phyloP scores from a whole-genome alignment of 30 jellyfish, hydroid and myxozoan species.

The Pelagia noctiluca region DNA sequence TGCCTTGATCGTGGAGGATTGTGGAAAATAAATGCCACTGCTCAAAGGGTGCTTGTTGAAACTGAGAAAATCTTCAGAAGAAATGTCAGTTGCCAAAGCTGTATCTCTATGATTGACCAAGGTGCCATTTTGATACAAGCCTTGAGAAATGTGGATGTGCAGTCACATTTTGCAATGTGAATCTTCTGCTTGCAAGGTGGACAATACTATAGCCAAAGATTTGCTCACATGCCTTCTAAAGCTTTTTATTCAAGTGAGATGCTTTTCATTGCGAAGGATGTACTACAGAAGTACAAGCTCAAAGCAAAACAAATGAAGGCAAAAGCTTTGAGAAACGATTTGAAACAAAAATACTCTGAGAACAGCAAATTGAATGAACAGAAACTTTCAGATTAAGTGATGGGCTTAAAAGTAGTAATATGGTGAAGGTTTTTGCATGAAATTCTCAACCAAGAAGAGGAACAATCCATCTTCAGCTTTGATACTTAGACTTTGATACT shows the following conservation, averaged over 20 bases:
- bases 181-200: conserved; percentile 35
- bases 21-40: conserved; percentile 26
- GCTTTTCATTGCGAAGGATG: conserved; percentile 53
- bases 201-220: conserved; percentile 33
- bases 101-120: conserved; percentile 16
- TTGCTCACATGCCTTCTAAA: conserved; percentile 25
- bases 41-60: conserved; percentile 12
- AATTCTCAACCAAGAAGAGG: too few relatives aligned
- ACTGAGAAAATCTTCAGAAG: conserved; percentile 24
- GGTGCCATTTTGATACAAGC: conserved; percentile 23
- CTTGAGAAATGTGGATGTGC: conserved; percentile 10
- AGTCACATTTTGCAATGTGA: conserved; percentile 25
- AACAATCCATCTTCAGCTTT: too few relatives aligned
- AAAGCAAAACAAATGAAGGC: conserved; percentile 21
- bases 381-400: conserved; percentile 13
- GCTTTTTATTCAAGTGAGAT: conserved; percentile 48
- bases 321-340: conserved; percentile 36
- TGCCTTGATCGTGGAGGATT: conserved; percentile 43
- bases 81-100: conserved; percentile 15
- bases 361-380: conserved; percentile 19
- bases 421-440: too few relatives aligned
- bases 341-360: conserved; percentile 42
- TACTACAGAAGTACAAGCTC: conserved; percentile 40
- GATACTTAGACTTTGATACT: too few relatives aligned
- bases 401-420: too few relatives aligned